phyloP scores from a whole-genome alignment of 2,797 vertebrate species.

The Sebastes taczanowskii region DNA sequence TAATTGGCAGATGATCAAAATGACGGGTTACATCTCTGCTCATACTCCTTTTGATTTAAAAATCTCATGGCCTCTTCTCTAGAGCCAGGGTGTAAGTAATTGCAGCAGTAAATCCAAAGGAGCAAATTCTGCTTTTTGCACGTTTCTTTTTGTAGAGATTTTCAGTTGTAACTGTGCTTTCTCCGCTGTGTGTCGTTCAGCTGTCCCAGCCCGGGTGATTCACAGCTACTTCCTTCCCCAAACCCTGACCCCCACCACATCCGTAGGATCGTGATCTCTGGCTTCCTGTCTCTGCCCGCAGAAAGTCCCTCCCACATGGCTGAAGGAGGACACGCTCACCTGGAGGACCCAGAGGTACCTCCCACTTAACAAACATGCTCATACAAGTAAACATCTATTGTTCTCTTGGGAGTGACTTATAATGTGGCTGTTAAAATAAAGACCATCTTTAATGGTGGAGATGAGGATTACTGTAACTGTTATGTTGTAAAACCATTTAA shows the following conservation, averaged over 20 bases:
- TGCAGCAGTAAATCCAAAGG: neutral
- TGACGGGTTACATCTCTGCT: neutral
- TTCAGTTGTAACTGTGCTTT: neutral
- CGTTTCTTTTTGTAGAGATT: no score
- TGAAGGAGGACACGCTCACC: neutral
- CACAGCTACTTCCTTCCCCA: conserved; percentile 35
- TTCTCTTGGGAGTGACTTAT: neutral
- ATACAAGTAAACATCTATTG: neutral
- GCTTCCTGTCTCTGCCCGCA: conserved; percentile 40
- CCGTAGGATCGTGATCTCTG: conserved; percentile 41
- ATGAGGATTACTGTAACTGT: neutral
- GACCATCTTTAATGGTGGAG: neutral
- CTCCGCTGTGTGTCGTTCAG: conserved; percentile 13
- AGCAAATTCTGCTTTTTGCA: neutral
- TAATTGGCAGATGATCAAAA: neutral
- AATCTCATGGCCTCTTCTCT: neutral
- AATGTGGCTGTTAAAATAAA: neutral
- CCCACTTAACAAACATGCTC: neutral
- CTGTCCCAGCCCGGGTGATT: conserved; percentile 17
- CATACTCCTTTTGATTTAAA: neutral
- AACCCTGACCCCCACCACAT: conserved; percentile 8
- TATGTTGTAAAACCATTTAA: neutral
- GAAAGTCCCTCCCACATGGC: neutral
- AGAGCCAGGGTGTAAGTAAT: neutral
- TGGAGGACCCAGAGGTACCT: conserved; percentile 60